These are phyloP conservation scores for Epicampocera succincta DNA, from an alignment of 2,888 invertebrate genomes.

Conservation along the genomic window DNA sequence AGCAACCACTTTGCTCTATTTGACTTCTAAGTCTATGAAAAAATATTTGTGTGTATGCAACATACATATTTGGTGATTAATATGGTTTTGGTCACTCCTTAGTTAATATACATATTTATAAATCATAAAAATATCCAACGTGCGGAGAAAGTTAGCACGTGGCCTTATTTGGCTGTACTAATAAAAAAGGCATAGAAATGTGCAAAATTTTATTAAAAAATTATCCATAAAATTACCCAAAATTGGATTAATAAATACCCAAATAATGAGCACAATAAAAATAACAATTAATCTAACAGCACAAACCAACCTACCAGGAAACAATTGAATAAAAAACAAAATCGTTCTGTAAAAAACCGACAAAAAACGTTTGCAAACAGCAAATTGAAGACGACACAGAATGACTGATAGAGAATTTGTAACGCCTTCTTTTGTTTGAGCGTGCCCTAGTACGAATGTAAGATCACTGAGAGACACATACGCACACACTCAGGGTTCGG, in stretches of 20 bases:
- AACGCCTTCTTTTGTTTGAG: slow-evolving; percentile 76
- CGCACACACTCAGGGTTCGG: neutral
- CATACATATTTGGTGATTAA: neutral
- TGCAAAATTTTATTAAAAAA: slow-evolving; percentile 69
- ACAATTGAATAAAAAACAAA: slow-evolving; percentile 71
- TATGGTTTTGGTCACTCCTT: slow-evolving; percentile 55
- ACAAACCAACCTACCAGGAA: slow-evolving; percentile 66
- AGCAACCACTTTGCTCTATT: too few relatives aligned
- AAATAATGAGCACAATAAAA: slow-evolving; percentile 57
- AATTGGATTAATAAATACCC: slow-evolving; percentile 74
- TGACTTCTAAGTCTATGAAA: too few relatives aligned
- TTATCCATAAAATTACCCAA: slow-evolving; percentile 69
- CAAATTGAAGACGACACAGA: slow-evolving; percentile 52
- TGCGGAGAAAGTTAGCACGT: slow-evolving; percentile 41
- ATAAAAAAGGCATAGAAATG: slow-evolving; percentile 68
- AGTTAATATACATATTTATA: slow-evolving; percentile 25
- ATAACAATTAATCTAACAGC: slow-evolving; percentile 75
- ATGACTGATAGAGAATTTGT: slow-evolving; percentile 78
- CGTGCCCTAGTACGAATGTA: slow-evolving; percentile 19
- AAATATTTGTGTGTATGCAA: too few relatives aligned
- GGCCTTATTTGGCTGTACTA: slow-evolving; percentile 58
- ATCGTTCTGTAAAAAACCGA: slow-evolving; percentile 53
- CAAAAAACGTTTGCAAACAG: slow-evolving; percentile 16
- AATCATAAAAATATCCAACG: slow-evolving; percentile 31
- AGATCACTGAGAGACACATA: slow-evolving; percentile 11